Conservation (phyloP, 2,113 vertebrate species). For the Tiliqua scincoides region DNA sequence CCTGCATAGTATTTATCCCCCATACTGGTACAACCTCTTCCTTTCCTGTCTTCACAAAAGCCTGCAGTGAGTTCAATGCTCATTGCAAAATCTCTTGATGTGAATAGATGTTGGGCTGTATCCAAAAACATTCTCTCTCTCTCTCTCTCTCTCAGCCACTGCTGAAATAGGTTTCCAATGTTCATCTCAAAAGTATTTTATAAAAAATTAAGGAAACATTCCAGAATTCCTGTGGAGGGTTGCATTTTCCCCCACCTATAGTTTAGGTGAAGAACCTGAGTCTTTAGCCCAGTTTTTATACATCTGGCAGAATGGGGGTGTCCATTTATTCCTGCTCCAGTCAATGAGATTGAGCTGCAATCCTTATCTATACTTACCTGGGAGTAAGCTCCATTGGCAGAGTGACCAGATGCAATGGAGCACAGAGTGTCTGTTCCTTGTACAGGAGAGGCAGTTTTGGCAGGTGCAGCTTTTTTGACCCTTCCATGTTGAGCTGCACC, state of each 20-base stretch:
- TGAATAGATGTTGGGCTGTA: not conserved
- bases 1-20: not conserved
- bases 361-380: too few relatives aligned
- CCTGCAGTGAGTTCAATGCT: not conserved
- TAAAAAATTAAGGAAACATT: not conserved
- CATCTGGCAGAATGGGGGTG: too few relatives aligned
- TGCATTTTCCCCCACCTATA: not conserved
- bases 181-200: not conserved
- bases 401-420: too few relatives aligned
- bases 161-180: not conserved
- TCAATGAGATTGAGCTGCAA: too few relatives aligned
- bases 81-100: not conserved
- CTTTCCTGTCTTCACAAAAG: conserved; percentile 4
- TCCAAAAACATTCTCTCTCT: not conserved
- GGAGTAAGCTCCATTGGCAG: too few relatives aligned
- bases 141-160: not conserved
- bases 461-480: too few relatives aligned
- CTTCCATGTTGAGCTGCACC: too few relatives aligned
- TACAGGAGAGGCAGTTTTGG: too few relatives aligned
- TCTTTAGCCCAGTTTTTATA: not conserved
- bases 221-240: not conserved
- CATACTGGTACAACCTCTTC: not conserved
- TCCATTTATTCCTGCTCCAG: too few relatives aligned
- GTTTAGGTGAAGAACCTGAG: too few relatives aligned
- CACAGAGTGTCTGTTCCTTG: too few relatives aligned